phyloP scores from a whole-genome alignment of 2,797 vertebrate genomes.

The Darevskia nairensis region DNA sequence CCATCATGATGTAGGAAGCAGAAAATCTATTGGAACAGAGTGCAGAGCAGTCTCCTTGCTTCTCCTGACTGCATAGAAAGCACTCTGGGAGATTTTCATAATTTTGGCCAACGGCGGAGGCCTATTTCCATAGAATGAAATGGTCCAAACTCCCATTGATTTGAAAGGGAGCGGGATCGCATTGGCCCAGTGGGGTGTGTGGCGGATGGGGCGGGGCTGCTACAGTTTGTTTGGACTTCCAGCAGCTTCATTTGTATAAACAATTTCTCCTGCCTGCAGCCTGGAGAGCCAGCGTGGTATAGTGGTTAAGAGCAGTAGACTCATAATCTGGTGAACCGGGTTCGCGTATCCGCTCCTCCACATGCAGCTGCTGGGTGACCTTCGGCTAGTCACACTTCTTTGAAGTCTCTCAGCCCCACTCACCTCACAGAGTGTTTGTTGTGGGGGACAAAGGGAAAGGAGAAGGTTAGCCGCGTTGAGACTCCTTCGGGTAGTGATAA shows the following conservation, averaged over 20 bases:
- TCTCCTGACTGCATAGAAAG: neutral
- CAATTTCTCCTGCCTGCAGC: neutral
- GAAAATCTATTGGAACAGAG: neutral
- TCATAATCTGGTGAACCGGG: too few relatives aligned
- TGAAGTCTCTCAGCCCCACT: too few relatives aligned
- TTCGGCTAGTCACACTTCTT: too few relatives aligned
- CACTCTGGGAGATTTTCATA: neutral
- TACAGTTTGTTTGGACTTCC: neutral
- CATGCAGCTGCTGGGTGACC: too few relatives aligned
- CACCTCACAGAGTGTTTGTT: too few relatives aligned
- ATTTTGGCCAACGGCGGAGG: neutral
- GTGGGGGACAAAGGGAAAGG: too few relatives aligned
- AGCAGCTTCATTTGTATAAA: neutral
- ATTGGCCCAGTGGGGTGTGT: neutral
- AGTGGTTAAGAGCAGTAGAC: too few relatives aligned
- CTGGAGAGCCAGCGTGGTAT: too few relatives aligned
- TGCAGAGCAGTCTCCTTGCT: neutral
- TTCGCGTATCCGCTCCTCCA: too few relatives aligned
- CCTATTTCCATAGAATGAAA: neutral
- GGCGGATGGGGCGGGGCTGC: too few relatives aligned
- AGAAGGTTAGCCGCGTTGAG: too few relatives aligned
- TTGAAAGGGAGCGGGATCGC: neutral
- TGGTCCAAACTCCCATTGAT: neutral
- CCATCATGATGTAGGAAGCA: neutral
- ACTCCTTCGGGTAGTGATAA: too few relatives aligned